phyloP scores from a whole-genome alignment of 2,888 invertebrate genomes.

The Tachina lurida region DNA sequence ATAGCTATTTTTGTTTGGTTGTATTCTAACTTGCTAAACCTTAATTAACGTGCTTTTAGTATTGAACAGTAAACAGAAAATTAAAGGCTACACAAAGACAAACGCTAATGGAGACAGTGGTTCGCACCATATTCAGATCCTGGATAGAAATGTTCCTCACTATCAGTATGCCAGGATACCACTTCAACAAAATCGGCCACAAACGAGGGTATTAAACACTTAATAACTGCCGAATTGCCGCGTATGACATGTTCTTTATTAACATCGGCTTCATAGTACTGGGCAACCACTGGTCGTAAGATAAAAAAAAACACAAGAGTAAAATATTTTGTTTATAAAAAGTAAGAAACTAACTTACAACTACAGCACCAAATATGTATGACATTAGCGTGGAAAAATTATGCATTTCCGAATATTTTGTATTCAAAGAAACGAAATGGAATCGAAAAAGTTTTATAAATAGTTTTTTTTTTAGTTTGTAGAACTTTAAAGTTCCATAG shows the following conservation, averaged over 20 bases:
- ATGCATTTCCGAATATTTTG: no score
- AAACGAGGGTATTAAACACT: conserved; percentile 95
- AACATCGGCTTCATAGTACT: conserved; percentile 95
- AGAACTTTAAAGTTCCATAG: no score
- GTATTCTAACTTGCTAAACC: conserved; percentile 39
- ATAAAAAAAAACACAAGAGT: background rate
- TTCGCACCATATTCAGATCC: conserved; percentile 83
- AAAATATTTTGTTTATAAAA: background rate
- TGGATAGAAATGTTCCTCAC: conserved; percentile 82
- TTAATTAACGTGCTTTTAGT: conserved; percentile 64
- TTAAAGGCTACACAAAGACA: conserved; percentile 52
- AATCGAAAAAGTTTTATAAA: no score
- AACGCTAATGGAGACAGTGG: conserved; percentile 4
- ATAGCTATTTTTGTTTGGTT: background rate
- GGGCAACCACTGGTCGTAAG: conserved; percentile 89
- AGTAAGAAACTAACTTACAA: background rate
- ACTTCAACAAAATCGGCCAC: conserved; percentile 96
- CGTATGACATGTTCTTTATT: conserved; percentile 95
- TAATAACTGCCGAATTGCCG: conserved; percentile 93
- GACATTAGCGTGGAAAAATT: background rate
- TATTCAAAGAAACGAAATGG: no score
- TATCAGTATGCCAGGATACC: conserved; percentile 92
- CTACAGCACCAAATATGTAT: background rate
- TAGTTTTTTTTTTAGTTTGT: no score
- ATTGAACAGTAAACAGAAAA: conserved; percentile 37